These are phyloP conservation scores for Helarctos malayanus DNA, from an alignment of 2,797 vertebrate species.

Conservation along the genomic window DNA sequence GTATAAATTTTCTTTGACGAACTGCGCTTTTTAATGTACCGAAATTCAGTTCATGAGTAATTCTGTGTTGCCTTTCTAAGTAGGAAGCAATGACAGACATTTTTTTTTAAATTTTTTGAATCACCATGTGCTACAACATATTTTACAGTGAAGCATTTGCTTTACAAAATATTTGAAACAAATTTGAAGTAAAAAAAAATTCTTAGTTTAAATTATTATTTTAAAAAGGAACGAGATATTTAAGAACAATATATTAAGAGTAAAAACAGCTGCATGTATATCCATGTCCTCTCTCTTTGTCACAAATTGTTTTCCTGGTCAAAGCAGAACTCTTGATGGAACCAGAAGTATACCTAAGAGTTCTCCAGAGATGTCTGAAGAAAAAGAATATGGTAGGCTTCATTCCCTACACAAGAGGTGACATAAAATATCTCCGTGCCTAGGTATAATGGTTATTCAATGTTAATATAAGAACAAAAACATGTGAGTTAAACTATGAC, in stretches of 20 bases:
- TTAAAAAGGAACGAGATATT: neutral
- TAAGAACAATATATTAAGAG: neutral
- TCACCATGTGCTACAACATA: neutral
- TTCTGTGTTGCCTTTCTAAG: neutral
- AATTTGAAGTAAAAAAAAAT: neutral
- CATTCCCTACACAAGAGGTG: neutral
- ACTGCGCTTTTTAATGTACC: neutral
- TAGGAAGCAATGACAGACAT: neutral
- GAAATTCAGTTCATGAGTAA: neutral
- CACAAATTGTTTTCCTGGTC: neutral
- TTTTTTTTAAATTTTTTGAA: neutral
- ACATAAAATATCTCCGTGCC: neutral
- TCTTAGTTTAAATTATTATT: neutral
- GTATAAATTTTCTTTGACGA: neutral
- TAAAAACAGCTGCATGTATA: neutral
- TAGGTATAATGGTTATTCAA: neutral
- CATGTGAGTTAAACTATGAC: neutral
- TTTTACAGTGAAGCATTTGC: neutral
- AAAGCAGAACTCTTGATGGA: neutral
- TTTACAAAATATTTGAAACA: conserved; percentile 38
- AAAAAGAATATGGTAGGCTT: neutral
- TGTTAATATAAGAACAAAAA: conserved; percentile 14
- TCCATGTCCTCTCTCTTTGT: neutral
- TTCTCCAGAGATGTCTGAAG: neutral
- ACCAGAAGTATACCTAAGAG: neutral